Percentiles rank a stretch among this genome's conserved stretches.
These are phyloP conservation scores for Polydrusus cervinus DNA, from an alignment of 2,888 invertebrate species.

Conservation along the genomic window DNA sequence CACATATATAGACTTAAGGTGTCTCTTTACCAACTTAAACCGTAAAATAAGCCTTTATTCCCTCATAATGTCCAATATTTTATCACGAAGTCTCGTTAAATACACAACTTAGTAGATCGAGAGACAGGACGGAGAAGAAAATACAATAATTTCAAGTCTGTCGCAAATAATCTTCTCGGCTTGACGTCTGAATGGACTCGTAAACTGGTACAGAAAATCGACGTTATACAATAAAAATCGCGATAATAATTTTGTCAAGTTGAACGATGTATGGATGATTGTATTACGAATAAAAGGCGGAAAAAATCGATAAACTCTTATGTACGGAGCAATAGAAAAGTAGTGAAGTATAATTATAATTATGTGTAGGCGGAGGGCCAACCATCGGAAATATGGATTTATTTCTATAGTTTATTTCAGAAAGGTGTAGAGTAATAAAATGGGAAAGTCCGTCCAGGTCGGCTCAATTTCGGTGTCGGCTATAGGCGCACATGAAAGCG, in stretches of 20 bases:
- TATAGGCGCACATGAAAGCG: too few relatives aligned
- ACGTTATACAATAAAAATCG: slow-evolving; percentile 51
- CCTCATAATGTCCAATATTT: slow-evolving; percentile 16
- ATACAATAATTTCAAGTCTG: slow-evolving; percentile 32
- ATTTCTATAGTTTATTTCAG: too few relatives aligned
- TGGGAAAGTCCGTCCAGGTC: too few relatives aligned
- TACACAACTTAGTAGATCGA: slow-evolving; percentile 29
- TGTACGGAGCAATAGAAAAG: too few relatives aligned
- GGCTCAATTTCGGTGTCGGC: too few relatives aligned
- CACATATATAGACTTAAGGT: slow-evolving; percentile 12
- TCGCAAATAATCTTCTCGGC: slow-evolving; percentile 43
- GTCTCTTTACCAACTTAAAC: slow-evolving; percentile 5
- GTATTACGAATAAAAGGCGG: slow-evolving; percentile 27
- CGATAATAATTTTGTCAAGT: slow-evolving; percentile 51
- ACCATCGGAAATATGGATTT: too few relatives aligned
- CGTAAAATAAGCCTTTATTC: background rate
- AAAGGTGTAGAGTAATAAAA: too few relatives aligned
- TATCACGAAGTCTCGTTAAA: slow-evolving; percentile 27
- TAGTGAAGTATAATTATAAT: too few relatives aligned
- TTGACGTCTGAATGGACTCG: slow-evolving; percentile 54
- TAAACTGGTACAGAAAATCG: slow-evolving; percentile 50
- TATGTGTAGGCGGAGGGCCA: too few relatives aligned
- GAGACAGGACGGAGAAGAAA: slow-evolving; percentile 29
- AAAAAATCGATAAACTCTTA: background rate
- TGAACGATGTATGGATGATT: slow-evolving; percentile 37